These are phyloP conservation scores for Gambusia yucatana DNA, from an alignment of 2,797 vertebrate species.

Conservation along the genomic window DNA sequence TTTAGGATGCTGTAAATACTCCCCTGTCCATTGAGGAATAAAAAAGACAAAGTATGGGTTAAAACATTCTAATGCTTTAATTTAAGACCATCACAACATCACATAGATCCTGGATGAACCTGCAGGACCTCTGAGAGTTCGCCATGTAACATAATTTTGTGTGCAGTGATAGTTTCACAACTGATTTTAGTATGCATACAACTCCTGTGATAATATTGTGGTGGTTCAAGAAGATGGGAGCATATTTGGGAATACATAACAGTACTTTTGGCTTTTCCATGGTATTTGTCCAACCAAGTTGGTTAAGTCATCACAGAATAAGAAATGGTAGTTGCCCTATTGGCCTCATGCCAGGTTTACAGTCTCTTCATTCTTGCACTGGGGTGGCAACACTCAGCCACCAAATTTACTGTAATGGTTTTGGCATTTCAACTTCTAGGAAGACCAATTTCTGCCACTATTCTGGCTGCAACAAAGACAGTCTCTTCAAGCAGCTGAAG, in stretches of 20 bases:
- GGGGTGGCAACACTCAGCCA: not conserved
- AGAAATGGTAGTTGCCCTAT: not conserved
- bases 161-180: not conserved
- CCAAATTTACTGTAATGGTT: not conserved
- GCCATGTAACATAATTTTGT: not conserved
- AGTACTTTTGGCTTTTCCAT: not conserved
- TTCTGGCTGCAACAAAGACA: not conserved
- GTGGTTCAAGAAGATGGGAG: not conserved
- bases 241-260: not conserved
- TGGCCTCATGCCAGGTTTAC: not conserved
- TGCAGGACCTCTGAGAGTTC: not conserved
- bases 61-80: not conserved
- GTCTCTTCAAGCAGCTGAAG: not conserved
- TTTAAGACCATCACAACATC: not conserved
- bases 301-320: not conserved
- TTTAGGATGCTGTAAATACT: not conserved
- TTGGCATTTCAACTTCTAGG: not conserved
- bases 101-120: not conserved
- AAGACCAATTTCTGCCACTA: not conserved
- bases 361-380: not conserved
- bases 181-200: not conserved
- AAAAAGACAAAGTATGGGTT: not conserved
- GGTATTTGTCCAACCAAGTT: not conserved
- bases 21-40: not conserved
- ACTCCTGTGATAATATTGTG: not conserved